Evolutionary conservation across 2,113 vertebrate genomes (phyloP).

Genomic region (Ptychochromis oligacanthus): DNA sequence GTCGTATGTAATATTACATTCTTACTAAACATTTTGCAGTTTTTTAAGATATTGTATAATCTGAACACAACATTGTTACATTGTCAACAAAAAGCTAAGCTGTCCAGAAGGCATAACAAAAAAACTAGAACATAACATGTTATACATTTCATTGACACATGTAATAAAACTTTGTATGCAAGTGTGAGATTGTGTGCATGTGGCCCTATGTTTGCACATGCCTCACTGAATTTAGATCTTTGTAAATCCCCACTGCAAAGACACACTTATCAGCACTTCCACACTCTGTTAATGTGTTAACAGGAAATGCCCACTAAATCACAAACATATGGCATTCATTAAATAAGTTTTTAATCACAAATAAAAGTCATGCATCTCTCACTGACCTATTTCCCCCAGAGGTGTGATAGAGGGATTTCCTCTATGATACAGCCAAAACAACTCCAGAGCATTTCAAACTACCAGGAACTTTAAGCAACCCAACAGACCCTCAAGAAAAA

Average conservation of each 20-base stretch:
- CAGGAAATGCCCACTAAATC: constrained; percentile 7
- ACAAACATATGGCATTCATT: constrained; percentile 10
- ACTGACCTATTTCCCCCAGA: neutral
- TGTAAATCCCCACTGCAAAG: constrained; percentile 29
- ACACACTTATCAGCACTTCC: constrained; percentile 32
- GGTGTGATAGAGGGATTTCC: constrained; percentile 23
- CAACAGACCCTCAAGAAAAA: constrained; percentile 35
- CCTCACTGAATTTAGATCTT: constrained; percentile 1
- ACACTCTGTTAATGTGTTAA: constrained; percentile 9
- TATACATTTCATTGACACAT: neutral
- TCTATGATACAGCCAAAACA: constrained; percentile 17
- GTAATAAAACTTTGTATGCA: neutral
- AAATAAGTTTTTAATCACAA: constrained; percentile 24
- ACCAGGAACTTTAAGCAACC: constrained; percentile 31
- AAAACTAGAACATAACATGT: neutral
- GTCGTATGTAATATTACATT: neutral
- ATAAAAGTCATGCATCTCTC: neutral
- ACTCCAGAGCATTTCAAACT: constrained; percentile 26
- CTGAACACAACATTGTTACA: neutral
- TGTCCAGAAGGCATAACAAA: neutral
- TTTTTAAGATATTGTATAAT: neutral
- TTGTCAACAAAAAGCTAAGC: neutral
- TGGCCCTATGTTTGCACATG: neutral
- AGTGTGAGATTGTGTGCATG: neutral
- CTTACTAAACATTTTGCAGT: neutral